Evolutionary conservation across 2,797 vertebrate species (phyloP), one percentile per base, ranked within the genome.

Genomic region (Potorous gilbertii): DNA sequence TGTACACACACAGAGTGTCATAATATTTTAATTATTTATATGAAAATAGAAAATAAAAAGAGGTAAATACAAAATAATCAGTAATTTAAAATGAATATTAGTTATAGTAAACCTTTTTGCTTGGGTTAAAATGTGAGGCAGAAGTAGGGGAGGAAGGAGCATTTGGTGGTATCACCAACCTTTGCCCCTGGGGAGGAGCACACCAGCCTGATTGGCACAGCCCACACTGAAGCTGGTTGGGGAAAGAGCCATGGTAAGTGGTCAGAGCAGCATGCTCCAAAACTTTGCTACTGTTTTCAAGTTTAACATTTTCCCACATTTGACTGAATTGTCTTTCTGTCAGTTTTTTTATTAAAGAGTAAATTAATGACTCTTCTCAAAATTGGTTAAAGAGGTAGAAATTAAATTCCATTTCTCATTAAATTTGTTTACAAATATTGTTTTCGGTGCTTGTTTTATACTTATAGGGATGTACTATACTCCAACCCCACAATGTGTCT

Each of bases 381-480:
- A 74, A 93, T 93, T 95, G 54, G 13, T 94, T 96, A 91, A 50
- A 93, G 94, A 94, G 4, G 9, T 0, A 90, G 55, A 4, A 0
- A 0, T 59, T 95, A 13, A 29, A 90, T 0, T 0, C 62, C 1
- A 18, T 50, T 0, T 89, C 57, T 87, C 0, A 0, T 10, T 90
- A 92, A n/a, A 56, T 57, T 91, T 56, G 40, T 46, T 97, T 52
- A 95, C 56, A 6, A 18, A 46, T 59, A 27, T 54, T 91, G 59
- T 81, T 93, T 93, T 56, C 55, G 90, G n/a, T 74, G 40, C 3
- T 46, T 59, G 91, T 96, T 31, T 95, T 92, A 56, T 34, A 0
- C 46, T 91, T 94, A 5, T 97, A 99, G 99, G 99, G 93, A 98
- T 99, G 97, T 99, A 99, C 57, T 99, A 99, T 96, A 98, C 99